Base-by-base conservation (phyloP, 2,888 invertebrate genomes). In the Muschampia plurimacula region DNA sequence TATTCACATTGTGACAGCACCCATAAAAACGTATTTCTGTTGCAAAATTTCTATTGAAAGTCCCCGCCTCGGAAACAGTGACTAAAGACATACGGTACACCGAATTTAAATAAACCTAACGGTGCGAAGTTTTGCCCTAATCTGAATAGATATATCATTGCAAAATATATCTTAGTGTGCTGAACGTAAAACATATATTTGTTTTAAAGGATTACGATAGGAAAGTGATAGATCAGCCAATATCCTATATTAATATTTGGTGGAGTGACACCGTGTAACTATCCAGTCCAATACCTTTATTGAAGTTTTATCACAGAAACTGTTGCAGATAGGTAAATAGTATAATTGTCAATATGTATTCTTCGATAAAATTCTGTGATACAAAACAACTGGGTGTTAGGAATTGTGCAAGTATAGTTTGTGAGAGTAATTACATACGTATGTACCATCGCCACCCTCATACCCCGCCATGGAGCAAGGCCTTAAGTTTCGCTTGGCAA, bases 81-180 rank as follows among this genome's bases (percentile, higher is more conserved):
- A 36, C 72, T 67, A 71, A 72, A 67, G 67, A 62, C 72, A 72
- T 67, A 67, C 72, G 72, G 67, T 72, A 72, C 72, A 72, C 67
- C 62, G 72, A 72, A 67, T 72, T 72, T 72, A 72, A 72, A 72
- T 72, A 72, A 72, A 72, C 67, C 66, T 62, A 72, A 67, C 71
- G 60, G 62, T 67, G 66, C 71, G 67, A 67, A 60, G 52, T 72
- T 66, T 59, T 62, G 39, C 60, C 71, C 72, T 67, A 63, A 72
- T 67, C 67, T 41, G 55, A 55, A 66, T 60, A 32, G 13, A 60
- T 62, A 15, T 62, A 41, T 67, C 72, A 36, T 72, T 67, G 67
- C 15, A 72, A 72, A 72, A 15, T 22, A 44, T 44, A 67, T 55
- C 67, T 55, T 72, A 52, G 8, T 36, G 9, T 36, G 32, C 0